phyloP scores from a whole-genome alignment of 2,888 invertebrate genomes.

The Prosopocoilus inquinatus region DNA sequence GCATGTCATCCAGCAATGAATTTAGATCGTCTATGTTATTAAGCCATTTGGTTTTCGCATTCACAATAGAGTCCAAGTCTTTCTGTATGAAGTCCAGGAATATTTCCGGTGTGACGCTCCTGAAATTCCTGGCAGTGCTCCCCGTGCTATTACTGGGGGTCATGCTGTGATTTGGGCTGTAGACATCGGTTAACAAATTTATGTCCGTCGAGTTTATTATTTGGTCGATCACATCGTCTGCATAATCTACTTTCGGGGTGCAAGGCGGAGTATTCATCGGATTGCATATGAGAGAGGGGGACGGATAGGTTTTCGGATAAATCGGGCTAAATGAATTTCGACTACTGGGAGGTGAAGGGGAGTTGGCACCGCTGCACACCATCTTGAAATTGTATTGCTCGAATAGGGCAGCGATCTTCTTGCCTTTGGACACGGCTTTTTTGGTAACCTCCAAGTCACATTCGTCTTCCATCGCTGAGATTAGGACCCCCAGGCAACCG shows the following conservation, averaged over 20 bases:
- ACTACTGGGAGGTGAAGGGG: not conserved
- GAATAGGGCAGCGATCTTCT: constrained; percentile 21
- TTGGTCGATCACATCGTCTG: constrained; percentile 63
- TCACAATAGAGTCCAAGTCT: constrained; percentile 61
- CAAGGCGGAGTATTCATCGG: constrained; percentile 14
- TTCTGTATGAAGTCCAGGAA: constrained; percentile 61
- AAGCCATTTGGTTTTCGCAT: constrained; percentile 65
- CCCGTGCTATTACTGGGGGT: constrained; percentile 29
- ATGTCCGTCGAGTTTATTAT: constrained; percentile 64
- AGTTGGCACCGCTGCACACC: constrained; percentile 1
- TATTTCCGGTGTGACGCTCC: constrained; percentile 54
- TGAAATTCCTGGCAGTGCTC: constrained; percentile 39
- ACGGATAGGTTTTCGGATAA: not conserved
- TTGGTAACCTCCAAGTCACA: constrained; percentile 72
- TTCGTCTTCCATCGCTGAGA: constrained; percentile 65
- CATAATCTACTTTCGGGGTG: constrained; percentile 20
- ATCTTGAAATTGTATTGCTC: constrained; percentile 19
- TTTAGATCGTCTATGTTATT: constrained; percentile 65
- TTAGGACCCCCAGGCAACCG: constrained; percentile 69
- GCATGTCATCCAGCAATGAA: constrained; percentile 72
- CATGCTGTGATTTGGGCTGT: constrained; percentile 51
- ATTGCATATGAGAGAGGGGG: constrained; percentile 3
- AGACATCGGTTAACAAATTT: constrained; percentile 61
- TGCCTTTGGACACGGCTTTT: constrained; percentile 50
- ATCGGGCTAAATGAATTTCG: not conserved